phyloP scores from a whole-genome alignment of 2,113 vertebrate species.

The Passer montanus region DNA sequence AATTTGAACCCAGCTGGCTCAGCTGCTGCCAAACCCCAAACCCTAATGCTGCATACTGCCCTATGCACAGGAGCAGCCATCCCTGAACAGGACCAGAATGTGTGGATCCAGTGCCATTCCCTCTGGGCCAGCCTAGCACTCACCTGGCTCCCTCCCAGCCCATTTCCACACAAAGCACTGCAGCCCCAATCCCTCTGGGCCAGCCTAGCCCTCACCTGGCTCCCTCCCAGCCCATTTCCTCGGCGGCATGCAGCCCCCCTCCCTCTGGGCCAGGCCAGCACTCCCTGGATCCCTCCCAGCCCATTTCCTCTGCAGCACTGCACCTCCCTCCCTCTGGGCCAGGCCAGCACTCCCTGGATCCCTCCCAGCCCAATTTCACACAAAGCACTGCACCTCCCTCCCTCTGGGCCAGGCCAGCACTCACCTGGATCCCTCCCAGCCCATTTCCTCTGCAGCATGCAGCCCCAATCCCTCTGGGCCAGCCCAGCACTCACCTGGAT shows the following conservation, averaged over 20 bases:
- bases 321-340: too few relatives aligned
- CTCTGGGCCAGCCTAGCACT: rapidly evolving
- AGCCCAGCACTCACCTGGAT: background rate
- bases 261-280: rapidly evolving
- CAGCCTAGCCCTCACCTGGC: background rate
- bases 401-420: too few relatives aligned
- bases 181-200: too few relatives aligned
- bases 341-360: background rate
- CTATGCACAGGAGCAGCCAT: background rate
- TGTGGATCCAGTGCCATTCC: background rate
- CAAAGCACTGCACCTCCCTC: too few relatives aligned
- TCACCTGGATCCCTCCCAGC: too few relatives aligned
- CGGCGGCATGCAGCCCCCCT: too few relatives aligned
- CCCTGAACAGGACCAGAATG: rapidly evolving
- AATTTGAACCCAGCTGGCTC: background rate
- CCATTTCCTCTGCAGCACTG: background rate
- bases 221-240: too few relatives aligned
- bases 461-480: too few relatives aligned
- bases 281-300: background rate
- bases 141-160: constrained; percentile 58
- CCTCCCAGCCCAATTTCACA: too few relatives aligned
- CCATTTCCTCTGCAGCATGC: background rate
- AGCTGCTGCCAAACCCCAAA: background rate
- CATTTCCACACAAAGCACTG: background rate
- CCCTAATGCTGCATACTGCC: background rate